Base-by-base conservation (phyloP, 2,888 invertebrate genomes). In the Selenia dentaria region DNA sequence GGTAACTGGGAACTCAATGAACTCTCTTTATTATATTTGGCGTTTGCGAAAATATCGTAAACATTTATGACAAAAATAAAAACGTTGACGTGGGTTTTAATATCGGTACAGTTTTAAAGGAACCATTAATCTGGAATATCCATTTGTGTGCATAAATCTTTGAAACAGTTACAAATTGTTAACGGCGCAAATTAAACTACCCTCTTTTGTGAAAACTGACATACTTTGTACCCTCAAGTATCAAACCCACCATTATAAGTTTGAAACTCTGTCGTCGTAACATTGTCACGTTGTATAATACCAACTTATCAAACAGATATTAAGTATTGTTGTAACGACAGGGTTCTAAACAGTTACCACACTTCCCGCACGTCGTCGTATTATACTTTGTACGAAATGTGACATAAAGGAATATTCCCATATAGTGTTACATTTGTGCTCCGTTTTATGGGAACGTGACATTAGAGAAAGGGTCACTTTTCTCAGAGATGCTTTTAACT, bases 171-270 rank as follows among this genome's bases (percentile, higher is more conserved):
- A 8, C 11, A 6, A 24, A 8, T n/a, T 36, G 29, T 31, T 32
- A 20, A 20, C 43, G 20, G 27, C 26, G 27, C 13, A 36, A 26
- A 43, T 31, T 31, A 32, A 35, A 40, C 11, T 27, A 34, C 44
- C 31, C 29, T 2, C 14, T 31, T 44, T 44, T 44, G 27, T 37
- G 32, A 44, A 27, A 43, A 26, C 29, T 38, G 13, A 18, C 27
- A 20, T 37, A 26, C 35, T 16, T 14, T 27, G 26, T 27, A 10
- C 14, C 22, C 6, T 3, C 29, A 10, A 31, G 31, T 20, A n/a
- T 31, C n/a, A 18, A 16, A 26, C 13, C 8, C 3, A 20, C 16
- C 10, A 16, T 3, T 9, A 5, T 22, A 18, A 11, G 16, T 14
- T 12, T 18, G 4, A 3, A 9, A 32, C 28, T 14, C 6, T 28